phyloP scores from a whole-genome alignment of 2,797 vertebrate species.

The Pseudocheirus occidentalis region DNA sequence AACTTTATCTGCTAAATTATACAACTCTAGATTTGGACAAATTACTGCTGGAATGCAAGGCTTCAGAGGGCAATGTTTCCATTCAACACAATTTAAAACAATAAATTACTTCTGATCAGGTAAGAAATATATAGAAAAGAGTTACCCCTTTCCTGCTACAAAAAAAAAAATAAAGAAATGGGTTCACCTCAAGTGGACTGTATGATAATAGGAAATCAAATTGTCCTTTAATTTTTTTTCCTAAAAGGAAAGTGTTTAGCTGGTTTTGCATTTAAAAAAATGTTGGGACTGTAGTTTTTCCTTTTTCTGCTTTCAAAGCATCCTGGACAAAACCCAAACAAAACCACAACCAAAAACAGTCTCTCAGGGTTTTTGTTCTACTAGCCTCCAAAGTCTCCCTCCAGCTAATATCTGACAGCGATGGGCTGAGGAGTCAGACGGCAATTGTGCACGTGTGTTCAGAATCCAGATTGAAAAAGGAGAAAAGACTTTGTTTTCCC shows the following conservation, averaged over 20 bases:
- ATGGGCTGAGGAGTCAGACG: slow-evolving; percentile 83
- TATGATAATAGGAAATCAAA: slow-evolving; percentile 58
- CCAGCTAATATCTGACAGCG: slow-evolving; percentile 87
- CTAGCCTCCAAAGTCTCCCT: slow-evolving; percentile 84
- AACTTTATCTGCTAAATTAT: slow-evolving; percentile 73
- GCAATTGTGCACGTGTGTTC: slow-evolving; percentile 86
- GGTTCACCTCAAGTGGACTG: slow-evolving; percentile 65
- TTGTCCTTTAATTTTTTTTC: slow-evolving; percentile 54
- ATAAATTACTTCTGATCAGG: slow-evolving; percentile 49
- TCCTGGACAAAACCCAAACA: slow-evolving; percentile 61
- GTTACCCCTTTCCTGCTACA: slow-evolving; percentile 44
- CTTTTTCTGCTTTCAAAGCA: slow-evolving; percentile 69
- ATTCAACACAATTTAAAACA: slow-evolving; percentile 70
- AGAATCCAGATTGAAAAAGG: slow-evolving; percentile 84
- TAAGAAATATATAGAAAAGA: slow-evolving; percentile 65
- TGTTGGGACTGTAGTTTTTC: slow-evolving; percentile 44
- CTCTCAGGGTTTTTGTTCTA: slow-evolving; percentile 85
- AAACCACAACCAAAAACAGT: slow-evolving; percentile 42
- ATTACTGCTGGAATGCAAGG: slow-evolving; percentile 61
- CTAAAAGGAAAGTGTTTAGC: slow-evolving; percentile 55
- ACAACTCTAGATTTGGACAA: slow-evolving; percentile 72
- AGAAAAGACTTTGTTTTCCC: slow-evolving; percentile 82
- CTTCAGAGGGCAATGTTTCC: slow-evolving; percentile 69
- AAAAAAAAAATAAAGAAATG: slow-evolving; percentile 28
- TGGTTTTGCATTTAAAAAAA: slow-evolving; percentile 54